Percentiles rank a stretch among this genome's conserved stretches.
Evolutionary conservation across 2,113 vertebrate species (phyloP).

Genomic region (Chloebia gouldiae): DNA sequence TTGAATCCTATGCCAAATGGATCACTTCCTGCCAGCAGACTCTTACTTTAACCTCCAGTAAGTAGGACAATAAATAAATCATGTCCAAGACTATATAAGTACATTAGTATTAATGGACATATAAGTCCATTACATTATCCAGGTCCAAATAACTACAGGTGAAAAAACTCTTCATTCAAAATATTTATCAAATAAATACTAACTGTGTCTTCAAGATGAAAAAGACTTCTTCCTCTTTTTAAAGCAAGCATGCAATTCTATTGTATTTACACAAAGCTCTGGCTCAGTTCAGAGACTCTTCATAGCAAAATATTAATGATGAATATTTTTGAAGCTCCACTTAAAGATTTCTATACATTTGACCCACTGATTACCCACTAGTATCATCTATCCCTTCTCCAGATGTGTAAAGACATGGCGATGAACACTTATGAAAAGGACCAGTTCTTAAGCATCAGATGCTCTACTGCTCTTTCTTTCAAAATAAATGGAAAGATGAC

Average conservation of each 20-base stretch:
- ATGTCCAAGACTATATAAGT: neutral
- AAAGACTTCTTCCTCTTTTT: neutral
- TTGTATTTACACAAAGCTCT: neutral
- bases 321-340: neutral
- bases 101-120: neutral
- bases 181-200: neutral
- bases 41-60: neutral
- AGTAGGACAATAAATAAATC: neutral
- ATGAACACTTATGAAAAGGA: neutral
- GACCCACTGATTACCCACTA: neutral
- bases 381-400: neutral
- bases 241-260: neutral
- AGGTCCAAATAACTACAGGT: neutral
- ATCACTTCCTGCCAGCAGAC: neutral
- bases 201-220: neutral
- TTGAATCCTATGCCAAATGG: neutral
- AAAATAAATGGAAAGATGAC: neutral
- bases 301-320: neutral
- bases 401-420: neutral
- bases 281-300: neutral
- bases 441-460: neutral
- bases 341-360: neutral
- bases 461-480: neutral
- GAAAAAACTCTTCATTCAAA: neutral
- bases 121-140: neutral